Conservation (phyloP, 2,113 vertebrate genomes). For the Ictalurus punctatus region DNA sequence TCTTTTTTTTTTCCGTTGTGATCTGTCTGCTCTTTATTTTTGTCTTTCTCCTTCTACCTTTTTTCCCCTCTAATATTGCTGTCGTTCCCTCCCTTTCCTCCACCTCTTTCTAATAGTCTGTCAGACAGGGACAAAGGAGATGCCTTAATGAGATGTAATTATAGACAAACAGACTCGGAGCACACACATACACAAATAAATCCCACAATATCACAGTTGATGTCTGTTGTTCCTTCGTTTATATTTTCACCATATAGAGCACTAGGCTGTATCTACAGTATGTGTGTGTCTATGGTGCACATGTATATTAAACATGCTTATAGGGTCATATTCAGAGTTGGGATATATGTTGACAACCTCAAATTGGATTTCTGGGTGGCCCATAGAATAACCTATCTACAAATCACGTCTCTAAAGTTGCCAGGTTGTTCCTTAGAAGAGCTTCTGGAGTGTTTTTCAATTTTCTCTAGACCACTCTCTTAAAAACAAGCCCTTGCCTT, state of each 20-base stretch:
- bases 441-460: neutral
- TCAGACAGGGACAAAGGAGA: constrained; percentile 5
- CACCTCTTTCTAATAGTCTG: constrained; percentile 1
- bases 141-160: constrained; percentile 27
- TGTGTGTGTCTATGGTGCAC: neutral
- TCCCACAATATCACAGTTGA: neutral
- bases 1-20: neutral
- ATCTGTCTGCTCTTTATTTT: neutral
- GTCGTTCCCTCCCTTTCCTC: neutral
- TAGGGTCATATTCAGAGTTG: neutral
- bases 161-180: constrained; percentile 12
- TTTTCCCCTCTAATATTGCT: neutral
- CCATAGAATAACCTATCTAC: neutral
- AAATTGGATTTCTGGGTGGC: neutral
- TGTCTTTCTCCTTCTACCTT: neutral
- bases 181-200: neutral
- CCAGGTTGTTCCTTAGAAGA: neutral
- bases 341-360: neutral
- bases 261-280: neutral
- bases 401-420: neutral
- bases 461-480: neutral
- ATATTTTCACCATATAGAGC: neutral
- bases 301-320: neutral
- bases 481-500: neutral
- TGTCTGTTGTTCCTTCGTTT: neutral